These are phyloP conservation scores for Labrus mixtus DNA, from an alignment of 2,113 vertebrate genomes.

Conservation along the genomic window DNA sequence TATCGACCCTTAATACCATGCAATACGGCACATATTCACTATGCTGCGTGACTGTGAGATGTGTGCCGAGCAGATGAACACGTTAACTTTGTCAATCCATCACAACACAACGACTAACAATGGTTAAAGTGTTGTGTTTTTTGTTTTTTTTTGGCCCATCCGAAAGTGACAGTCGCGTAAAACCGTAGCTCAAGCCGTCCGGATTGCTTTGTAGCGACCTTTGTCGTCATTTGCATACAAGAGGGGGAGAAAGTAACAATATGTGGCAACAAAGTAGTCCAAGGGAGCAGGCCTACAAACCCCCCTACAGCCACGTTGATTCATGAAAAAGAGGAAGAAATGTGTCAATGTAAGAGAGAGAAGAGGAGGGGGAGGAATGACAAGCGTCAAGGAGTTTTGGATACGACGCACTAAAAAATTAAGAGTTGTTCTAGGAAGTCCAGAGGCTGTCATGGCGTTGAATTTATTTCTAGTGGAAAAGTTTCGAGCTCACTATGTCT, in stretches of 20 bases:
- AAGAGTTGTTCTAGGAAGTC: slow-evolving; percentile 70
- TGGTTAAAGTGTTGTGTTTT: slow-evolving; percentile 10
- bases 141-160: slow-evolving; percentile 17
- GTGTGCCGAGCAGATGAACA: slow-evolving; percentile 4
- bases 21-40: slow-evolving; percentile 14
- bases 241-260: slow-evolving; percentile 43
- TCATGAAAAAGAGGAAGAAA: slow-evolving; percentile 33
- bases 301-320: slow-evolving; percentile 41
- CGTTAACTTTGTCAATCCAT: slow-evolving; percentile 46
- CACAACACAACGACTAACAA: slow-evolving; percentile 6
- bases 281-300: slow-evolving; percentile 44
- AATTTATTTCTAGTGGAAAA: slow-evolving; percentile 82
- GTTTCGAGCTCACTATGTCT: slow-evolving; percentile 77
- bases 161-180: slow-evolving; percentile 54
- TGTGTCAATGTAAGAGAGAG: background rate
- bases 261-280: slow-evolving; percentile 46
- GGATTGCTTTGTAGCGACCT: slow-evolving; percentile 40
- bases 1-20: slow-evolving; percentile 41
- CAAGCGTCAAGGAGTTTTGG: slow-evolving; percentile 25
- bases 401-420: slow-evolving; percentile 10
- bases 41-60: slow-evolving; percentile 6
- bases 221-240: slow-evolving; percentile 1
- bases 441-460: slow-evolving; percentile 74
- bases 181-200: slow-evolving; percentile 13
- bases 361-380: slow-evolving; percentile 10